Base-by-base conservation (phyloP, 2,888 invertebrate genomes). In the Apoderus coryli region DNA sequence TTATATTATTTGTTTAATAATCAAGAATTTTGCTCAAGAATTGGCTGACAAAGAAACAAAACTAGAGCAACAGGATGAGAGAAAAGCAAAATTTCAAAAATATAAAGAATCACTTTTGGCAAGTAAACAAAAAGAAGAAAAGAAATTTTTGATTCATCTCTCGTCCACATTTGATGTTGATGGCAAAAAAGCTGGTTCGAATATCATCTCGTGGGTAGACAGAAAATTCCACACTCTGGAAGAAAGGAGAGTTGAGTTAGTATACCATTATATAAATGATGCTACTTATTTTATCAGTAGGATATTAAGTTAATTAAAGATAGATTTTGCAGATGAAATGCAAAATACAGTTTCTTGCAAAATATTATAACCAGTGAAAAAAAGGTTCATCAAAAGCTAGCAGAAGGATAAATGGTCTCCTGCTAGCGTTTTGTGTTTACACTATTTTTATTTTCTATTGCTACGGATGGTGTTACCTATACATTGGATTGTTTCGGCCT, bases 221-320 rank as follows among this genome's bases (percentile, higher is more conserved):
- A 56, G 60, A 36, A 65, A 69, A 44, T 57, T 73, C 31, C 70
- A 72, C 40, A 74, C 72, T 9, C 60, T 74, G 51, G 71, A 74
- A 60, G 74, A 75, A 51, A 69, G 69, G 44, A 62, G 72, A 54
- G 61, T 57, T 16, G 58, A 58, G 56, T 58, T 43, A 19, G 19
- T 19, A 19, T 19, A 19, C 7, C n/a, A 19, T 6, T 19, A 19
- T n/a, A 19, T 19, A 19, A 19, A 19, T 19, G 19, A 19, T 19
- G n/a, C n/a, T 19, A 19, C n/a, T 19, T 19, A 19, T 19, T 19
- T 19, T 19, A 7, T 19, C n/a, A n/a, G n/a, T n/a, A n/a, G n/a
- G n/a, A n/a, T n/a, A n/a, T n/a, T n/a, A n/a, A n/a, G n/a, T n/a
- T n/a, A n/a, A n/a, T n/a, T n/a, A n/a, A n/a, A n/a, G n/a, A n/a